Evolutionary conservation across 2,888 invertebrate genomes (phyloP).

Genomic region (Mystacides longicornis): DNA sequence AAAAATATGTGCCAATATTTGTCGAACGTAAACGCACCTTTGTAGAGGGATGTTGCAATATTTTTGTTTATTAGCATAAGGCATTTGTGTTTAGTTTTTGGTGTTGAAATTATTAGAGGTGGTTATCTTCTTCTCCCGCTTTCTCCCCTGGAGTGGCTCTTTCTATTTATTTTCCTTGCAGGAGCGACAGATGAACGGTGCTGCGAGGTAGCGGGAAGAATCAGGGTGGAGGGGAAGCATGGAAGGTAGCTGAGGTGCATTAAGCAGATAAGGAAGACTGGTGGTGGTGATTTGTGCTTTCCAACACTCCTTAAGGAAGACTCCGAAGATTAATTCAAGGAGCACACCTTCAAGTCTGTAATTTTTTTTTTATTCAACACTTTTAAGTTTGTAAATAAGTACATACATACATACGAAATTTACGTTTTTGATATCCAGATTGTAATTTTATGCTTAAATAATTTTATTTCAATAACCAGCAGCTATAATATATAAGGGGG

Average conservation of each 20-base stretch:
- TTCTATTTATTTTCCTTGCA: background rate
- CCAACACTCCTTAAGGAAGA: background rate
- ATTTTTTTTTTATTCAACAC: too few species aligned
- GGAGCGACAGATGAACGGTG: background rate
- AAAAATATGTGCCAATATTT: too few species aligned
- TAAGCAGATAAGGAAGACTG: slow-evolving; percentile 8
- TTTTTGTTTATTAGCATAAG: slow-evolving; percentile 16
- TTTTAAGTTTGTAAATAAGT: too few species aligned
- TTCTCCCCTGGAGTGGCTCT: background rate
- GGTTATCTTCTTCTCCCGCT: background rate
- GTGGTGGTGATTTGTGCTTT: slow-evolving; percentile 14
- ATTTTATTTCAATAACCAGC: too few species aligned
- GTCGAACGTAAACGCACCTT: background rate
- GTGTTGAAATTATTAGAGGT: background rate
- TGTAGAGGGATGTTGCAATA: slow-evolving; percentile 12
- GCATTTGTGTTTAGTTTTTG: slow-evolving; percentile 7
- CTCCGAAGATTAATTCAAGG: too few species aligned
- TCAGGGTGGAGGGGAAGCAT: background rate
- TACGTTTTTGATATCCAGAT: too few species aligned
- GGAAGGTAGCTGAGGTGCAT: slow-evolving; percentile 5
- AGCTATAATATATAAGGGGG: too few species aligned
- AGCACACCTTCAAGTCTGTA: too few species aligned
- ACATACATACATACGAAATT: too few species aligned
- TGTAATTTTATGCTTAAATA: too few species aligned
- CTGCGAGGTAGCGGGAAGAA: background rate